Evolutionary conservation across 2,113 vertebrate species (phyloP).

Genomic region (Opisthocomus hoazin): DNA sequence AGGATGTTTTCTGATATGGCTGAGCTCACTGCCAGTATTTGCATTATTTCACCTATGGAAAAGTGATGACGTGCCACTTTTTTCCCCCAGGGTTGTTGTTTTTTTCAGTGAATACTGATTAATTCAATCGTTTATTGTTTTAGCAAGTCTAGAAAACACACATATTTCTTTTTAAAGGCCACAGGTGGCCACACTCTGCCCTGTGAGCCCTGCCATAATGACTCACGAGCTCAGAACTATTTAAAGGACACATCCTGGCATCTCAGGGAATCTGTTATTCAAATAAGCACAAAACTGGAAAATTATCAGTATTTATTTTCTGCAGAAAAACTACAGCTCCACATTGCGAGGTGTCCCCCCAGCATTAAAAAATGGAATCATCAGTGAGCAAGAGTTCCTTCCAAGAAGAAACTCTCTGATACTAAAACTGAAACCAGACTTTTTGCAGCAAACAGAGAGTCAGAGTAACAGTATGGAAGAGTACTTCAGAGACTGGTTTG

Average conservation of each 20-base stretch:
- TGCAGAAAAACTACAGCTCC: constrained; percentile 88
- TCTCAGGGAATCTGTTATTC: background rate
- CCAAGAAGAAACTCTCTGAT: constrained; percentile 83
- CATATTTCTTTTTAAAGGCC: background rate
- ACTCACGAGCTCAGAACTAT: background rate
- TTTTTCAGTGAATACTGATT: background rate
- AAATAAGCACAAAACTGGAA: background rate
- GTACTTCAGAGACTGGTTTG: constrained; percentile 85
- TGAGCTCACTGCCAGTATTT: background rate
- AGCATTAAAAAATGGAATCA: constrained; percentile 80
- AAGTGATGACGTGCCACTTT: background rate
- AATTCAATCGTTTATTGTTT: background rate
- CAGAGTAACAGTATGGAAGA: constrained; percentile 75
- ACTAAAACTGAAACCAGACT: constrained; percentile 75
- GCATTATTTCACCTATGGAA: background rate
- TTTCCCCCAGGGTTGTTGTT: background rate
- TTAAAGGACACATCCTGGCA: background rate
- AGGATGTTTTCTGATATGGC: background rate
- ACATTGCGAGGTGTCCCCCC: constrained; percentile 77
- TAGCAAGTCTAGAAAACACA: background rate
- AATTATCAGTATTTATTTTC: constrained; percentile 3
- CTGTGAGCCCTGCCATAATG: background rate
- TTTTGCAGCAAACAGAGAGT: constrained; percentile 59
- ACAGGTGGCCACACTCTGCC: background rate
- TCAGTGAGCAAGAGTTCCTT: constrained; percentile 72